Conservation (phyloP, 2,113 vertebrate species). For the Morone chrysops region DNA sequence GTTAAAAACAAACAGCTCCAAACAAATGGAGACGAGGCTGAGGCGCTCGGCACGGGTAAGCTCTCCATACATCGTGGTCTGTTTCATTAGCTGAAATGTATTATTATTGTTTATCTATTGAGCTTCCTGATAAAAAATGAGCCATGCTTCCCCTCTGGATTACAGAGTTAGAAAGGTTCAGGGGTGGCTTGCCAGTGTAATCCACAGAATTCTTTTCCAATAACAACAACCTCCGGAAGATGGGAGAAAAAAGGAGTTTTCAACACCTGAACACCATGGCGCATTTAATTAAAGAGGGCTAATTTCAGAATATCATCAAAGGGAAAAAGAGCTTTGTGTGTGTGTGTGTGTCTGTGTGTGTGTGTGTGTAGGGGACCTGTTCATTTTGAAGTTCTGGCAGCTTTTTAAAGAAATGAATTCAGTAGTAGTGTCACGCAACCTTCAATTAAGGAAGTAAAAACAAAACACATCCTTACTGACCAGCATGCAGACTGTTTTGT, state of each 20-base stretch:
- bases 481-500: slow-evolving; percentile 3
- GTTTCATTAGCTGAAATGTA: slow-evolving; percentile 75
- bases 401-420: slow-evolving; percentile 23
- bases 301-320: slow-evolving; percentile 77
- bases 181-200: slow-evolving; percentile 71
- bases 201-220: slow-evolving; percentile 71
- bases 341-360: slow-evolving; percentile 14
- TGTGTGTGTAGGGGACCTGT: slow-evolving; percentile 5
- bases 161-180: slow-evolving; percentile 75
- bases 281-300: slow-evolving; percentile 74
- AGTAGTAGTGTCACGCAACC: slow-evolving; percentile 10
- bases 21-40: slow-evolving; percentile 72
- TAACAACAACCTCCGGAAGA: slow-evolving; percentile 73
- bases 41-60: slow-evolving; percentile 68
- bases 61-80: slow-evolving; percentile 71
- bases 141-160: slow-evolving; percentile 74
- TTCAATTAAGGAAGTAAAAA: slow-evolving; percentile 19
- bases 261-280: slow-evolving; percentile 73
- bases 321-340: slow-evolving; percentile 20
- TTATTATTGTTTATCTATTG: slow-evolving; percentile 83
- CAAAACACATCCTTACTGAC: not conserved
- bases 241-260: slow-evolving; percentile 62
- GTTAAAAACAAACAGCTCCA: slow-evolving; percentile 79
- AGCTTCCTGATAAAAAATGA: slow-evolving; percentile 60
- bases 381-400: slow-evolving; percentile 41